These are phyloP conservation scores for human DNA, from an alignment of 2,113 vertebrate genomes.

Conservation along the genomic window DNA sequence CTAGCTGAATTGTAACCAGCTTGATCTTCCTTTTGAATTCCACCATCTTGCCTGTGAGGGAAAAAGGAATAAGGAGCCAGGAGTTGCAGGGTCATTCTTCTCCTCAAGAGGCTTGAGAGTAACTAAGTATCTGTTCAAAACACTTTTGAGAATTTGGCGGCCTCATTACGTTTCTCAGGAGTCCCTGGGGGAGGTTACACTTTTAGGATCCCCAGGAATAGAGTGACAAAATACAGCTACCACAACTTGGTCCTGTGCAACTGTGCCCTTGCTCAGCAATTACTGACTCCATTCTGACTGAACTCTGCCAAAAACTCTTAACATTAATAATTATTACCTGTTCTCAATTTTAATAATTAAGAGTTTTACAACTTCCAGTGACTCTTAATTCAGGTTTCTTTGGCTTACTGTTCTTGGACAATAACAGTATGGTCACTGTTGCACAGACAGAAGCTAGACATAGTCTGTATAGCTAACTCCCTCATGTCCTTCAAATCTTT, in stretches of 20 bases:
- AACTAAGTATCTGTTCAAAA: neutral
- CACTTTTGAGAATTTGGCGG: neutral
- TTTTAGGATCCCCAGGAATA: neutral
- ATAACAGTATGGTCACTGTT: neutral
- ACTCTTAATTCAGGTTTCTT: neutral
- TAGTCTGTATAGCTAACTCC: neutral
- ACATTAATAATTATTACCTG: neutral
- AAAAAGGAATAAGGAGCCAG: neutral
- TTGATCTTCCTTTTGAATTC: neutral
- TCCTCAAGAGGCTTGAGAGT: neutral
- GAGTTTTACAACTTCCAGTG: neutral
- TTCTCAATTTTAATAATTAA: neutral
- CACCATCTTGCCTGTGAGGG: too few relatives aligned
- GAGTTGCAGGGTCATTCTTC: neutral
- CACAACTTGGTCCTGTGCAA: neutral
- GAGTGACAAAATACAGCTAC: neutral
- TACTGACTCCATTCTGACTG: neutral
- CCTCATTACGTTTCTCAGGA: too few relatives aligned
- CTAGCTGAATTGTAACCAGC: neutral
- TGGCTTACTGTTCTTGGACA: neutral
- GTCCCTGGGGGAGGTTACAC: too few relatives aligned
- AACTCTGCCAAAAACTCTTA: neutral
- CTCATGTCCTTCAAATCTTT: neutral
- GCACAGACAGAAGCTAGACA: neutral
- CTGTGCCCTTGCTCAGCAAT: neutral